Conservation (phyloP, 2,797 vertebrate genomes). For the Channallabes apus region DNA sequence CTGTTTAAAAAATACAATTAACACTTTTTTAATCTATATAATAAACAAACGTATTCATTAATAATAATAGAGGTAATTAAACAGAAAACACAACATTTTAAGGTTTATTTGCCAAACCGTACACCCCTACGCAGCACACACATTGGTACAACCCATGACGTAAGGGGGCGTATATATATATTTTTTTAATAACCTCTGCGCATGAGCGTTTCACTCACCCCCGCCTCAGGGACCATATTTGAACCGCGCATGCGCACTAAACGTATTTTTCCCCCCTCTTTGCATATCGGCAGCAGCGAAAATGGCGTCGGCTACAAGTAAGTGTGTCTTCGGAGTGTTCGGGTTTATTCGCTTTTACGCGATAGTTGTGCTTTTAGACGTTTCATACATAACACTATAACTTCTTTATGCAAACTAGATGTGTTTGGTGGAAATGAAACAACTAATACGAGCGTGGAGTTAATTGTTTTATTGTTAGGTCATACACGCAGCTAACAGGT, state of each 20-base stretch:
- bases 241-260: slow-evolving; percentile 21
- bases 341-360: no score
- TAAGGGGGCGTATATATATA: no score
- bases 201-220: background rate
- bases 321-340: slow-evolving; percentile 42
- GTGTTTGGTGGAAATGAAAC: background rate
- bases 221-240: background rate
- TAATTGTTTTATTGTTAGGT: background rate
- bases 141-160: background rate
- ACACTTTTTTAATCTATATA: background rate
- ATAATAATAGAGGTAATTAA: background rate
- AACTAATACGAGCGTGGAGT: background rate
- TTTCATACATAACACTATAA: fast-evolving
- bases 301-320: slow-evolving; percentile 77
- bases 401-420: no score
- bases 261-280: no score
- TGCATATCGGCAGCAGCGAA: slow-evolving; percentile 44
- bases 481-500: background rate
- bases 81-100: no score
- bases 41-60: fast-evolving
- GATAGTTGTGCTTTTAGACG: background rate
- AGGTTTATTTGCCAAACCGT: background rate
- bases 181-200: background rate
- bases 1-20: background rate
- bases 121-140: background rate